Evolutionary conservation across 2,113 vertebrate species (phyloP).

Genomic region (Actenoides hombroni): DNA sequence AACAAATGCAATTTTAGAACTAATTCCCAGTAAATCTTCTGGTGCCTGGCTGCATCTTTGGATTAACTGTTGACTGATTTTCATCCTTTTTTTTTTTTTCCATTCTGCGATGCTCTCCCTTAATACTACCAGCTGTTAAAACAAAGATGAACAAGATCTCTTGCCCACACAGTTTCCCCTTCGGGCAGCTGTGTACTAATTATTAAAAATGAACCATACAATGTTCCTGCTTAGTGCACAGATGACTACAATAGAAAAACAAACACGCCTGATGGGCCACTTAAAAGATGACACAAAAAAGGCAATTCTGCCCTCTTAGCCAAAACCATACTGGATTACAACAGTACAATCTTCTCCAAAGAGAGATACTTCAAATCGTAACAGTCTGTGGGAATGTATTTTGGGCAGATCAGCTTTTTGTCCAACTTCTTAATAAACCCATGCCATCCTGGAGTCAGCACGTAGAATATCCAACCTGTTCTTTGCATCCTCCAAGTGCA

Average conservation of each 20-base stretch:
- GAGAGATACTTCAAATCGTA: neutral
- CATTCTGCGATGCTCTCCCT: neutral
- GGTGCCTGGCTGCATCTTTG: constrained; percentile 10
- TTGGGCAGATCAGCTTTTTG: neutral
- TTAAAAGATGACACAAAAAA: neutral
- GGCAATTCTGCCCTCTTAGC: neutral
- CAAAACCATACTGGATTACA: neutral
- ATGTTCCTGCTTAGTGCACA: neutral
- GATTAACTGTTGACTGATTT: constrained; percentile 46
- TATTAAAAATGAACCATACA: constrained; percentile 33
- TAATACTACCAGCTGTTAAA: constrained; percentile 64
- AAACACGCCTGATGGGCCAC: neutral
- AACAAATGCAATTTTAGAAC: constrained; percentile 28
- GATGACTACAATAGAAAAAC: neutral
- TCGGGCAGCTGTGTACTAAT: constrained; percentile 40
- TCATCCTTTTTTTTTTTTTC: neutral
- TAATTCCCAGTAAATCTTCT: constrained; percentile 41
- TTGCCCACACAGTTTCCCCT: constrained; percentile 10
- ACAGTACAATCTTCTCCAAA: neutral
- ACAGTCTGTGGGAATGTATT: neutral
- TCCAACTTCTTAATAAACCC: neutral
- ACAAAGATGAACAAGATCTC: constrained; percentile 19
- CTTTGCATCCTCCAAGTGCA: neutral
- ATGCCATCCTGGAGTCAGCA: neutral
- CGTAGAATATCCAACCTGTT: neutral